Evolutionary conservation across 2,113 vertebrate genomes (phyloP), one percentile per base, ranked within the genome.

Genomic region (Coreoperca whiteheadi): DNA sequence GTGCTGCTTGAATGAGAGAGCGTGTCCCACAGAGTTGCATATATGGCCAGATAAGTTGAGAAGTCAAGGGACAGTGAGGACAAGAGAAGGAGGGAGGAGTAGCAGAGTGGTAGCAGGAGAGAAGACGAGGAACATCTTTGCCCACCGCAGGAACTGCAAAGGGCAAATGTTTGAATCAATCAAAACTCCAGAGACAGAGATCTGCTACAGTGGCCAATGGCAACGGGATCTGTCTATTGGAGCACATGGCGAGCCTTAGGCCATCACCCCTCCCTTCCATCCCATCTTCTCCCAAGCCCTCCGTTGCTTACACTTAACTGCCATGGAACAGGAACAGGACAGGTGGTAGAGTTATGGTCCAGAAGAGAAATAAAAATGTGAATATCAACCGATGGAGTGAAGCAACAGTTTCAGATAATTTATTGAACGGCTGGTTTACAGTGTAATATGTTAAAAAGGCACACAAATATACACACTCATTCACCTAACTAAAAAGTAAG

Each of bases 141-240:
- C 74, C 87, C 88, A 91, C 85, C 77, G 67, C 90, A 92, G 89
- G 85, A 92, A 92, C 88, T 90, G 82, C 63, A 54, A 94, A 95
- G 95, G 94, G 91, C 92, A 94, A 92, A 93, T 89, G 91, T 91
- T 92, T 95, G 92, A 94, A 95, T 95, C 88, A 94, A 94, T 95
- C 92, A 94, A 94, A 94, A 94, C 94, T 95, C 93, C 74, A 89
- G 92, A 93, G 94, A 94, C 77, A n/a, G n/a, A 81, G 88, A 94
- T 95, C 89, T 91, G 87, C 94, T 94, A 93, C 91, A 85, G 87
- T 88, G 91, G 87, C 92, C 94, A 92, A 77, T 92, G 85, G 87
- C 84, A 82, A 87, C 70, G 72, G 70, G 39, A 78, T 86, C 82
- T 90, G 72, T 87, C 74, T 92, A 86, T 67, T 70, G 87, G 82